Conservation (phyloP, 2,797 vertebrate genomes). For the Cottoperca gobio region DNA sequence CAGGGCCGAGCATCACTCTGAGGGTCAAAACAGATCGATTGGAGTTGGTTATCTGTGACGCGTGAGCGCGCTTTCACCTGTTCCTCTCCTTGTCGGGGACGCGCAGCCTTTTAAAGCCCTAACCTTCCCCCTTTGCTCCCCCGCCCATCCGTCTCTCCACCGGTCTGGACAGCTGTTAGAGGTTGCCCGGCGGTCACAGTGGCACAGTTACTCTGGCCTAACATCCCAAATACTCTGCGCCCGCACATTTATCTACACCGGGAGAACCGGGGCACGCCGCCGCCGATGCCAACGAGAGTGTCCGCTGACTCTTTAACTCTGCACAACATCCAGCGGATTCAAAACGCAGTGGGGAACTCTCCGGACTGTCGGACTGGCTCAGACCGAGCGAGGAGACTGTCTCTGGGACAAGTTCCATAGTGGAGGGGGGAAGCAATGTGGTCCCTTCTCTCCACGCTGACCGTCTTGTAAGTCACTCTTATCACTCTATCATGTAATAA, state of each 20-base stretch:
- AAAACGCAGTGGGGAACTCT: slow-evolving; percentile 72
- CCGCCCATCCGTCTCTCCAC: slow-evolving; percentile 70
- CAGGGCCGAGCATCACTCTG: slow-evolving; percentile 46
- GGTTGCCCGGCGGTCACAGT: slow-evolving; percentile 82
- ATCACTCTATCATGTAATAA: slow-evolving; percentile 38
- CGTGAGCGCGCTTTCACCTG: slow-evolving; percentile 86
- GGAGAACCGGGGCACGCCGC: slow-evolving; percentile 76
- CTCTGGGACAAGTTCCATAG: slow-evolving; percentile 82
- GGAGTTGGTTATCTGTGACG: slow-evolving; percentile 60
- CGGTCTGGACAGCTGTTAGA: slow-evolving; percentile 79
- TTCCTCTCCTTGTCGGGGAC: slow-evolving; percentile 73
- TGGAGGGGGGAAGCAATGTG: slow-evolving; percentile 88
- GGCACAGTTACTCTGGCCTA: slow-evolving; percentile 73
- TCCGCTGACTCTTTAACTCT: slow-evolving; percentile 82
- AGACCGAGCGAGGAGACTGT: slow-evolving; percentile 81
- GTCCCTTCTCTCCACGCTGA: slow-evolving; percentile 89
- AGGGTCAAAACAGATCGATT: slow-evolving; percentile 65
- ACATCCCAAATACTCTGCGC: slow-evolving; percentile 51
- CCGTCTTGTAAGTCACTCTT: slow-evolving; percentile 87
- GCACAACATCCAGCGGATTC: slow-evolving; percentile 78
- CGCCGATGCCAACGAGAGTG: slow-evolving; percentile 83
- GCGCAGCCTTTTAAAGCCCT: slow-evolving; percentile 74
- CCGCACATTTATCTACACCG: slow-evolving; percentile 65
- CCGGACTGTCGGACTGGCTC: slow-evolving; percentile 83
- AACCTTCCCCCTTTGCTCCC: slow-evolving; percentile 64